Evolutionary conservation across 2,113 vertebrate species (phyloP), one percentile per base, ranked within the genome.

Genomic region (Leptosomus discolor): DNA sequence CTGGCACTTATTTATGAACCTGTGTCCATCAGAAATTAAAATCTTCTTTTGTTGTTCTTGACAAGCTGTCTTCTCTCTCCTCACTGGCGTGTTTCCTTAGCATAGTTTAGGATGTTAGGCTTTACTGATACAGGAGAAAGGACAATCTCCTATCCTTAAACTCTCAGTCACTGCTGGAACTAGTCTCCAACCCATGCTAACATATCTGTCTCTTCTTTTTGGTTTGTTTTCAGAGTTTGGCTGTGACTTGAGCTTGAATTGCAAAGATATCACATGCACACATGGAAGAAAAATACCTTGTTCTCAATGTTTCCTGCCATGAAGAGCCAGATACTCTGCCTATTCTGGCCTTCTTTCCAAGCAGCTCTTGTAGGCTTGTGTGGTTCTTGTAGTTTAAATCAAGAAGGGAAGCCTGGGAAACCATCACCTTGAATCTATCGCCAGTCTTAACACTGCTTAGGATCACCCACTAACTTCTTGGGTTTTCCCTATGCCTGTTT

Each of bases 161-260:
- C 58, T 56, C 69, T 15, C 87, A 75, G 39, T 36, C 63, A 34
- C 79, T 89, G 64, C 71, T 92, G 85, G 88, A 77, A 71, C 39
- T n/a, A 73, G 19, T 92, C 80, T 91, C 64, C 24, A 80, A 1
- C 48, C 80, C 82, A 45, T 41, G 48, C 41, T 73, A 84, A 69
- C n/a, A 14, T 8, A 81, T 85, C 89, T 92, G 80, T 69, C 80
- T 92, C 80, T 51, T 82, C 69, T 48, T 61, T 84, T 58, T 51
- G 64, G 82, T 94, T 94, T 92, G 56, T 86, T 91, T 94, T 41
- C 76, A 78, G 83, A 95, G 50, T 63, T 84, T 71, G 76, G 51
- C 92, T 81, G 79, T 85, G 79, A 82, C 69, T 71, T 67, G 26
- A 92, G 39, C 50, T 74, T n/a, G 65, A 91, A 39, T 87, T 82